Evolutionary conservation across 92 coral and sea anemone genomes (phyloP).

Genomic region (Montipora capitata): DNA sequence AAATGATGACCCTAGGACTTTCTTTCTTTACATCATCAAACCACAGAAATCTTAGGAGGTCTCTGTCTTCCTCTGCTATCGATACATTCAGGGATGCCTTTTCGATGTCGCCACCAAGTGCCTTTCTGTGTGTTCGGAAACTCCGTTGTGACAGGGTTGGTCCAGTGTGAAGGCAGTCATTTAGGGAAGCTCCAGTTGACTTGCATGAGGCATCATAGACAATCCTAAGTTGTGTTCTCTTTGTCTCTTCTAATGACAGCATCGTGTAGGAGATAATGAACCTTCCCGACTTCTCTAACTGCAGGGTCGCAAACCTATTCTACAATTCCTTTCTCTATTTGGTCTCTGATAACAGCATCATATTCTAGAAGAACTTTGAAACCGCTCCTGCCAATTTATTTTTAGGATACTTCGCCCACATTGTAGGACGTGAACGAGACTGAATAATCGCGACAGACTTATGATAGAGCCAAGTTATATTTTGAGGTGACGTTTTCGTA

Average conservation of each 20-base stretch:
- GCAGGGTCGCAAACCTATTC: slow-evolving; percentile 10
- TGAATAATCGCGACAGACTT: no score
- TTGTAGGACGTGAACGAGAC: no score
- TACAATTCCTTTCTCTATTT: no score
- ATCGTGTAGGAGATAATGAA: slow-evolving; percentile 24
- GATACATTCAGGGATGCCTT: slow-evolving; percentile 66
- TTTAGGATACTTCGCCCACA: no score
- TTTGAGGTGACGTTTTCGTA: no score
- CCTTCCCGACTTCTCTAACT: slow-evolving; percentile 37
- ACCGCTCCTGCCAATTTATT: no score
- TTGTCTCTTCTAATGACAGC: slow-evolving; percentile 50
- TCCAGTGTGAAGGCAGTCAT: slow-evolving; percentile 48
- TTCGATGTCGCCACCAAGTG: slow-evolving; percentile 63
- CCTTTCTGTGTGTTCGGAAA: slow-evolving; percentile 52
- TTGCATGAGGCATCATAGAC: slow-evolving; percentile 69
- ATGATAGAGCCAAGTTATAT: no score
- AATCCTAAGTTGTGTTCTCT: slow-evolving; percentile 54
- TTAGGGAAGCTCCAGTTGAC: slow-evolving; percentile 52
- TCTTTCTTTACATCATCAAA: slow-evolving; percentile 36
- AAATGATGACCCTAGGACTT: slow-evolving; percentile 18
- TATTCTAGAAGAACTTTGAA: no score
- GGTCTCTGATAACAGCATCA: no score
- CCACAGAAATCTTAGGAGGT: slow-evolving; percentile 44
- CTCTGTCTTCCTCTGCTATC: slow-evolving; percentile 49
- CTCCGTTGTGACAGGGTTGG: slow-evolving; percentile 58